Percentiles rank a stretch among this genome's conserved stretches.
phyloP scores from a whole-genome alignment of 1,140 invertebrate genomes.

The Schlechtendalia chinensis region DNA sequence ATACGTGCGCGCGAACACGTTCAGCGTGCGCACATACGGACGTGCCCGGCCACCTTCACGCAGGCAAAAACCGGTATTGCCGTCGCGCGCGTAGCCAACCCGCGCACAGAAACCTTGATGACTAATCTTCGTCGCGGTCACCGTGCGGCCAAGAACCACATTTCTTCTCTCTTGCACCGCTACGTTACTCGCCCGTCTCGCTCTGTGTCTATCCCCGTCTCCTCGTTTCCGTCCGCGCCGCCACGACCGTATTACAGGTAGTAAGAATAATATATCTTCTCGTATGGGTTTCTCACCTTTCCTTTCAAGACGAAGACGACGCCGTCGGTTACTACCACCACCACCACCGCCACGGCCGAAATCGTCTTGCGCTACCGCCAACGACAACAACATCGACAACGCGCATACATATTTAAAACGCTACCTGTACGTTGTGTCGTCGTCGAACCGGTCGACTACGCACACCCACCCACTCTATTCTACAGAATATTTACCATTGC shows the following conservation, averaged over 20 bases:
- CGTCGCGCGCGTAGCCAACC: background rate
- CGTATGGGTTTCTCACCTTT: constrained; percentile 26
- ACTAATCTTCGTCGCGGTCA: constrained; percentile 40
- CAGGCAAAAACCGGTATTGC: constrained; percentile 34
- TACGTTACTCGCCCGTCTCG: background rate
- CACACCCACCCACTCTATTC: background rate
- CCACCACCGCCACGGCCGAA: background rate
- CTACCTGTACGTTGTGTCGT: background rate
- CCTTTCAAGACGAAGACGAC: background rate
- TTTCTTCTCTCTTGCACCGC: background rate
- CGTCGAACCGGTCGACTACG: background rate
- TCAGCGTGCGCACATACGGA: background rate
- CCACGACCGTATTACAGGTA: background rate
- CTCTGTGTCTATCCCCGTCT: background rate
- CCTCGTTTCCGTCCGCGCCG: background rate
- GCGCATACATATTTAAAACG: background rate
- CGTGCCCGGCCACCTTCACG: constrained; percentile 4
- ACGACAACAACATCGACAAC: background rate
- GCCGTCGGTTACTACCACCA: background rate
- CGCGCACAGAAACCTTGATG: constrained; percentile 40
- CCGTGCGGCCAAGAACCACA: constrained; percentile 2
- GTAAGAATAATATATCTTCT: background rate
- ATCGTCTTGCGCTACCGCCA: background rate
- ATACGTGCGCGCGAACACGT: background rate
- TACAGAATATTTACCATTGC: background rate